These are phyloP conservation scores for Laupala kohalensis DNA, from an alignment of 1,140 invertebrate species.

Conservation along the genomic window DNA sequence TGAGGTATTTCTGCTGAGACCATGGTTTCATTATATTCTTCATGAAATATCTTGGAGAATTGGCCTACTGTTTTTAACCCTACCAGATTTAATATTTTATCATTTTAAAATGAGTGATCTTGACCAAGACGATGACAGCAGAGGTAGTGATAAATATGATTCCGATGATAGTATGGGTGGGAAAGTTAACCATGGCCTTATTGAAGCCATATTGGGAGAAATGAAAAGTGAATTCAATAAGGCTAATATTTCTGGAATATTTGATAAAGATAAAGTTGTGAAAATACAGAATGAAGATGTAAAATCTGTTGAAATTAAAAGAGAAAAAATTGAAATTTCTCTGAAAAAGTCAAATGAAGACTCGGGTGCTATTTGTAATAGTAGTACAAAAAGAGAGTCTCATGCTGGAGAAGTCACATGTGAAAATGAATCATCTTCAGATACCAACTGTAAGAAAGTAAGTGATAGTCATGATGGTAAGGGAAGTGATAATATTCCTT, in stretches of 20 bases:
- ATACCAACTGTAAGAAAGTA: conserved; percentile 9
- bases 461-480: conserved; percentile 15
- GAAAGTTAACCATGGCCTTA: conserved; percentile 16
- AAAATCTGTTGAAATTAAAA: neutral
- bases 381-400: neutral
- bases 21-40: too few relatives aligned
- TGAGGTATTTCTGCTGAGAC: too few relatives aligned
- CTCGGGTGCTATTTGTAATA: neutral
- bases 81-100: neutral
- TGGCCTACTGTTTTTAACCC: too few relatives aligned
- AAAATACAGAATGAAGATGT: neutral
- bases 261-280: conserved; percentile 14
- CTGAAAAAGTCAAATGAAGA: neutral
- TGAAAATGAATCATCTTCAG: conserved; percentile 11
- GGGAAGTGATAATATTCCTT: conserved; percentile 17
- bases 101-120: neutral
- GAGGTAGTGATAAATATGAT: neutral
- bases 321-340: neutral
- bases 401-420: conserved; percentile 17
- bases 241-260: conserved; percentile 18
- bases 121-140: neutral
- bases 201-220: conserved; percentile 32
- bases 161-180: neutral
- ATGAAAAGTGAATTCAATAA: conserved; percentile 37
- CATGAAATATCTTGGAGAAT: too few relatives aligned